Base-by-base conservation (phyloP, 2,113 vertebrate species). In the Haemorhous mexicanus region DNA sequence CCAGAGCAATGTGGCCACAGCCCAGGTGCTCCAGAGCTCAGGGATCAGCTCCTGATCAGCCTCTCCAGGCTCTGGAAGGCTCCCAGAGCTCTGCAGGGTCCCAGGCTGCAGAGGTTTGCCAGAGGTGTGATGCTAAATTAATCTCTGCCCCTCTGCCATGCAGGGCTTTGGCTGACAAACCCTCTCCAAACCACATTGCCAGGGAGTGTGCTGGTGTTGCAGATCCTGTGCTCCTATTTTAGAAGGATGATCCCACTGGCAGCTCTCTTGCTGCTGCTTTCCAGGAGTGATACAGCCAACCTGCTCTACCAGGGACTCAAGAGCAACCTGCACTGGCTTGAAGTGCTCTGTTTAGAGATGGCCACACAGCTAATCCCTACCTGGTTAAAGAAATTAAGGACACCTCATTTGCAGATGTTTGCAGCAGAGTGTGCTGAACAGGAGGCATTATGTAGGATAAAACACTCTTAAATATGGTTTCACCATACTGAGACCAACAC, bases 151-250 rank as follows among this genome's bases (percentile, higher is more conserved):
- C 16, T 39, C 69, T 15, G 41, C 41, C 58, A 13, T 7, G 35
- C 44, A 30, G 41, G 62, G 46, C 46, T 88, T 41, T 32, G 72
- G 59, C 64, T 74, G 50, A 66, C 49, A 66, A 90, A 53, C 11
- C 67, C 28, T 53, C 67, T 23, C 4, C 1, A 4, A 74, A 33
- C 7, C 89, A 32, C 41, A 66, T 8, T 21, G 33, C 35, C 21
- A 46, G 35, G 53, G 47, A 76, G n/a, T 0, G 0, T 12, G 35
- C 35, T 24, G 52, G 18, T 13, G 44, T 53, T 17, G 23, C 27
- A 81, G 46, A 70, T 15, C 37, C 7, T 18, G 12, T 5, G 13
- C 7, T 80, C 39, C 50, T 11, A 1, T 30, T 74, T 49, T 13
- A 23, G 53, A 62, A 87, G 62, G 61, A 86, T 0, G 1, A 6